Evolutionary conservation across 2,113 vertebrate genomes (phyloP), one percentile per base, ranked within the genome.

Genomic region (Oreochromis aureus): DNA sequence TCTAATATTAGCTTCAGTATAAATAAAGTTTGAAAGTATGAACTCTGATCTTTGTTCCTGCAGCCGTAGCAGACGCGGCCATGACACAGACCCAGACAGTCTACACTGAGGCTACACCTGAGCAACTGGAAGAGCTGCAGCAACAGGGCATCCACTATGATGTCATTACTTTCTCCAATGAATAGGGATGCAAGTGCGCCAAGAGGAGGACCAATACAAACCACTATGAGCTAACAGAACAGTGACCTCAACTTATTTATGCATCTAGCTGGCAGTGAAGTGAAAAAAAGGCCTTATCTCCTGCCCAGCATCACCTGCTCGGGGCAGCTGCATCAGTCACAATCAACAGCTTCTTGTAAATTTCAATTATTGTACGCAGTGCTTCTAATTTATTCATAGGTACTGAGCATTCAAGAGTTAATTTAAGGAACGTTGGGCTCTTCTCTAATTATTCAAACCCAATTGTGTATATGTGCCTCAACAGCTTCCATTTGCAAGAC

Each of bases 111-210:
- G 95, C 97, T 0, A 96, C 96, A 1, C 96, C 97, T 0, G 98
- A 99, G 85, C 98, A 98, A 93, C 94, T 98, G 80, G 98, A 98
- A 86, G 97, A 98, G 93, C 96, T 99, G 94, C 98, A 98, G 91
- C 97, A 97, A 85, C 96, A 98, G 53, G 98, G 97, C 71, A 97
- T 99, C 92, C 97, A 98, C 83, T 99, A 99, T 3, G 98, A 99
- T 0, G 97, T 99, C 93, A 98, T 99, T 90, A 97, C 98, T 2
- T 96, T 99, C 94, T 91, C 96, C 0, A 96, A 95, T 5, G 97
- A 98, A 27, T 98, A 97, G 92, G 10, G 36, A 10, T 16, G 6
- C 44, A 80, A 66, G 44, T 18, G 30, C 34, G 22, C 18, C 3
- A 59, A n/a, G 5, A 63, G 15, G 1, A 73, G 53, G 32, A 86